Conservation (phyloP, 2,113 vertebrate species). For the Malurus elegans region DNA sequence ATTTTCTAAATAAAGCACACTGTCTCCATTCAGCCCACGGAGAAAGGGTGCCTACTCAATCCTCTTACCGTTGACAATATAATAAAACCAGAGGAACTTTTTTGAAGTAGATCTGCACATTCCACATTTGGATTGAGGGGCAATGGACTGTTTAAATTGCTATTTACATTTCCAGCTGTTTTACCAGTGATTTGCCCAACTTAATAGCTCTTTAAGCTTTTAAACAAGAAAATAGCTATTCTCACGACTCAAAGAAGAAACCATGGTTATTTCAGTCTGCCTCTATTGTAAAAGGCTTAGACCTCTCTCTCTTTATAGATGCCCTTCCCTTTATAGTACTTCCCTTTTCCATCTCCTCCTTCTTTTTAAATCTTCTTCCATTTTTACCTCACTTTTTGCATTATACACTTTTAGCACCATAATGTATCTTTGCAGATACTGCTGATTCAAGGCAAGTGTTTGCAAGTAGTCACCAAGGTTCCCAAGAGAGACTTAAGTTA, state of each 20-base stretch:
- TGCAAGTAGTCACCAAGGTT: conserved; percentile 15
- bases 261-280: conserved; percentile 69
- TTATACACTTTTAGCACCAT: conserved; percentile 34
- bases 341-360: conserved; percentile 55
- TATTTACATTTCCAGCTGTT: conserved; percentile 84
- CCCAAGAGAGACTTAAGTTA: conserved; percentile 42
- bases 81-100: conserved; percentile 70
- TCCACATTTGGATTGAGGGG: conserved; percentile 69
- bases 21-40: conserved; percentile 58
- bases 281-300: conserved; percentile 75
- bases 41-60: conserved; percentile 64
- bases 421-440: conserved; percentile 8
- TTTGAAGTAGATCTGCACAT: conserved; percentile 68
- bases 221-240: conserved; percentile 82
- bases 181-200: conserved; percentile 82
- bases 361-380: conserved; percentile 34
- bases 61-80: conserved; percentile 74
- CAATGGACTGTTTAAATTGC: conserved; percentile 79
- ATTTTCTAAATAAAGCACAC: conserved; percentile 68
- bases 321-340: conserved; percentile 39
- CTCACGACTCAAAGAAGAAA: conserved; percentile 74
- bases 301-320: conserved; percentile 63
- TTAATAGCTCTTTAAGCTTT: conserved; percentile 83
- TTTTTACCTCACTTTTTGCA: conserved; percentile 41
- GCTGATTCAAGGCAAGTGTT: not conserved